Conservation (phyloP, 2,888 invertebrate species). For the Odontomyia ornata region DNA sequence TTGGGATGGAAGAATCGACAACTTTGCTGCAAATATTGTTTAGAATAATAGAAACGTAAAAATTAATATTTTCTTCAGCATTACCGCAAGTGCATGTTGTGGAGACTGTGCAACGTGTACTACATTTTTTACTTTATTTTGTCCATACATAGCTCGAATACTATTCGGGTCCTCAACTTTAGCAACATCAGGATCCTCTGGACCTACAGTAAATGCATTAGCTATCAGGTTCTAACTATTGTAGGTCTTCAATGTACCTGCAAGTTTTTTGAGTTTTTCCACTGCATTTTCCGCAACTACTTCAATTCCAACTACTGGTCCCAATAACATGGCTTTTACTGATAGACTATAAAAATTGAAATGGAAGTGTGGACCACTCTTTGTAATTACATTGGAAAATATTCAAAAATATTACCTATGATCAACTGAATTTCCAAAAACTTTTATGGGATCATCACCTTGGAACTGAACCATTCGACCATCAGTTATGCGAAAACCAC, state of each 20-base stretch:
- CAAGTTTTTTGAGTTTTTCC: conserved; percentile 57
- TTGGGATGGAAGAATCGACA: conserved; percentile 69
- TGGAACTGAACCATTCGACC: conserved; percentile 77
- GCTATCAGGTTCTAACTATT: background rate
- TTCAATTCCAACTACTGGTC: conserved; percentile 59
- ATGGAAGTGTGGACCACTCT: background rate
- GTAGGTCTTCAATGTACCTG: conserved; percentile 32
- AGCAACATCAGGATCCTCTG: conserved; percentile 70
- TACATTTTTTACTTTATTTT: conserved; percentile 73
- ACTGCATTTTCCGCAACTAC: conserved; percentile 60
- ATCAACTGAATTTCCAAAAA: too few species aligned
- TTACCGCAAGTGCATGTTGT: conserved; percentile 64
- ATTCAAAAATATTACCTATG: too few species aligned
- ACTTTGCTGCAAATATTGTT: conserved; percentile 18
- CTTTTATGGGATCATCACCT: conserved; percentile 72
- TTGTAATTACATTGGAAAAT: too few species aligned
- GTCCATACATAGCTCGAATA: conserved; percentile 74
- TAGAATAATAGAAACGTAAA: conserved; percentile 36
- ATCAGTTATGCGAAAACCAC: conserved; percentile 71
- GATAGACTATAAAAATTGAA: conserved; percentile 10
- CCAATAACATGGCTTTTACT: conserved; percentile 42
- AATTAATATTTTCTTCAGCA: background rate
- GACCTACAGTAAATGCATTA: conserved; percentile 67
- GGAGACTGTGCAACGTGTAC: conserved; percentile 72
- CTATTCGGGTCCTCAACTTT: conserved; percentile 67